Evolutionary conservation across 2,888 invertebrate genomes (phyloP).

Genomic region (Hemistola chrysoprasaria): DNA sequence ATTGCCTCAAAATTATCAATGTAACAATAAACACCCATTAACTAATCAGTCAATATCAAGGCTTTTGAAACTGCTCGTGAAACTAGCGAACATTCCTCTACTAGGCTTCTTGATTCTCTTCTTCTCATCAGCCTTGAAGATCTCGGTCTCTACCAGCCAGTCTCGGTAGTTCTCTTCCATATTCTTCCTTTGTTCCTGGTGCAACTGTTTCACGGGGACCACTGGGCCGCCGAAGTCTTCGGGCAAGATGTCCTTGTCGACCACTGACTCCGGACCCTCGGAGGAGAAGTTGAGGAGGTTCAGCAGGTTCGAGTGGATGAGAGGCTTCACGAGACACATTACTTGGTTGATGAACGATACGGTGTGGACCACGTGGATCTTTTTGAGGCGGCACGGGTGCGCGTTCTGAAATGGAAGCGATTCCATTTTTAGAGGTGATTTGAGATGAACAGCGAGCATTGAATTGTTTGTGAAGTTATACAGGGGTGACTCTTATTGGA

Average conservation of each 20-base stretch:
- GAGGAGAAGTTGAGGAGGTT: conserved; percentile 82
- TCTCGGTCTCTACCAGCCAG: conserved; percentile 84
- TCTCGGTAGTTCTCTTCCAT: conserved; percentile 83
- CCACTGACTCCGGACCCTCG: conserved; percentile 71
- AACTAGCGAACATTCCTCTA: conserved; percentile 74
- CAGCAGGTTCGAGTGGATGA: conserved; percentile 84
- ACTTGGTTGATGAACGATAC: conserved; percentile 86
- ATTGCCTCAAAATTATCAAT: background rate
- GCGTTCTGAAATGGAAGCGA: conserved; percentile 73
- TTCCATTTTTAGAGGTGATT: no score
- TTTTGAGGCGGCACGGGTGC: conserved; percentile 85
- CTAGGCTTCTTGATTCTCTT: conserved; percentile 72
- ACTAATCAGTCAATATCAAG: conserved; percentile 72
- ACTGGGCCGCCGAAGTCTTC: conserved; percentile 84
- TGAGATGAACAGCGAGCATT: no score
- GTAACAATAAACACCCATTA: conserved; percentile 4
- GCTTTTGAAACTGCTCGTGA: conserved; percentile 75
- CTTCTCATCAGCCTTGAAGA: conserved; percentile 78
- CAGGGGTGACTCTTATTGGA: no score
- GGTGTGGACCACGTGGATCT: conserved; percentile 85
- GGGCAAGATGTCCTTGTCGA: conserved; percentile 68
- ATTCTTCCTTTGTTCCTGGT: conserved; percentile 78
- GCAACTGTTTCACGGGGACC: conserved; percentile 73
- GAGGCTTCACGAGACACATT: conserved; percentile 84
- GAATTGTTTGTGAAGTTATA: no score